Evolutionary conservation across 2,888 invertebrate species (phyloP).

Genomic region (Micoletzkya japonica): DNA sequence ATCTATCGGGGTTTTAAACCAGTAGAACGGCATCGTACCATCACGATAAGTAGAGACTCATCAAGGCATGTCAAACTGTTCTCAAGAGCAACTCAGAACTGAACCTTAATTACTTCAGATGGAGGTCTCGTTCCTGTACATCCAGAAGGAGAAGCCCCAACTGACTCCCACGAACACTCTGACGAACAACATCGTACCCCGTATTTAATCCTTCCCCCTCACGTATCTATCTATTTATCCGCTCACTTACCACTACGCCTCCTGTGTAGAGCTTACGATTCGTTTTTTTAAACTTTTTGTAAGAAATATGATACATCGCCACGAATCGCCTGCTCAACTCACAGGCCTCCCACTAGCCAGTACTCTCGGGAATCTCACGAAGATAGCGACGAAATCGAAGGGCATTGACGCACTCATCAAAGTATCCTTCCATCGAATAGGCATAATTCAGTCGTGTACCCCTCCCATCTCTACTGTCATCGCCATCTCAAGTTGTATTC

Average conservation of each 20-base stretch:
- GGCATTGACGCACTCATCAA: no score
- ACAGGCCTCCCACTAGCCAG: not conserved
- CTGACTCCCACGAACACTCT: slow-evolving; percentile 1
- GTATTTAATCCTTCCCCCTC: slow-evolving; percentile 15
- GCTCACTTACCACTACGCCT: no score
- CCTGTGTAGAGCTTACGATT: no score
- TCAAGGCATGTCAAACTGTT: not conserved
- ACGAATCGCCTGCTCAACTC: no score
- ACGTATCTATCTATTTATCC: not conserved
- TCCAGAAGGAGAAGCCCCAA: not conserved
- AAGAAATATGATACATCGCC: no score
- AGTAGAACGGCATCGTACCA: no score
- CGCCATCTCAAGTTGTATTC: not conserved
- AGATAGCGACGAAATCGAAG: no score
- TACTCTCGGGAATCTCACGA: not conserved
- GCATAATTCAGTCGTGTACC: slow-evolving; percentile 1
- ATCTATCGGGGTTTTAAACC: no score
- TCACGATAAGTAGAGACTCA: no score
- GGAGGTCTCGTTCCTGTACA: slow-evolving; percentile 21
- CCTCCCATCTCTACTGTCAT: not conserved
- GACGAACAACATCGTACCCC: slow-evolving; percentile 1
- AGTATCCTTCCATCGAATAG: not conserved
- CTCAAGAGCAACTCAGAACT: not conserved
- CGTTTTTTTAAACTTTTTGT: no score
- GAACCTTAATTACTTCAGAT: slow-evolving; percentile 3